These are phyloP conservation scores for Lycaon pictus DNA, from an alignment of 2,113 vertebrate genomes.

Conservation along the genomic window DNA sequence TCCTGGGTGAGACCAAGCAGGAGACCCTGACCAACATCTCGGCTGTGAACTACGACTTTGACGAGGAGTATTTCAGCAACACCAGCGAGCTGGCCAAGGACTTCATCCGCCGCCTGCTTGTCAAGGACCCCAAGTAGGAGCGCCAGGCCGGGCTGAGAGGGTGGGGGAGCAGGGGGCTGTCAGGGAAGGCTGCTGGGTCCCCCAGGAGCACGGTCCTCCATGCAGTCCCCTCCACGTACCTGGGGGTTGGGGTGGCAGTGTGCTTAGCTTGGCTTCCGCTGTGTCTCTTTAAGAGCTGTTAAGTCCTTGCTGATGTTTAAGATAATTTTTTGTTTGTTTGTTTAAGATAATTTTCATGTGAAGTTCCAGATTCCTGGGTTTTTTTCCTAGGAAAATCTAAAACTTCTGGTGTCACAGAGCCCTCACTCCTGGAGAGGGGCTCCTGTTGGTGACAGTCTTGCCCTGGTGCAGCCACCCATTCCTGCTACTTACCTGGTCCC, in stretches of 20 bases:
- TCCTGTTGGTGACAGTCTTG: fast-evolving
- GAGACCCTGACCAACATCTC: conserved; percentile 99
- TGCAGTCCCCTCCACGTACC: fast-evolving
- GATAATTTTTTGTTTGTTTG: background rate
- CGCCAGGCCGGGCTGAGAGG: fast-evolving
- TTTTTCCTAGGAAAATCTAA: background rate
- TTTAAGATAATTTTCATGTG: background rate
- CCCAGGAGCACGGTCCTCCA: background rate
- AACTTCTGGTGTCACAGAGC: background rate
- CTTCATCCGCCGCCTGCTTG: conserved; percentile 96
- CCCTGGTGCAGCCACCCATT: background rate
- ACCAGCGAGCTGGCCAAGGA: conserved; percentile 99
- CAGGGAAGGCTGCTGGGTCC: background rate
- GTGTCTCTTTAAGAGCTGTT: background rate
- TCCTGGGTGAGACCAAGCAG: conserved; percentile 98
- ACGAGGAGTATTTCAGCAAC: conserved; percentile 98
- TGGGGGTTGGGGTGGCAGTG: fast-evolving
- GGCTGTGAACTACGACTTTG: conserved; percentile 97
- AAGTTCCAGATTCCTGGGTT: background rate
- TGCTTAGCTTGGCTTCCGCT: background rate
- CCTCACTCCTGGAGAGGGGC: fast-evolving
- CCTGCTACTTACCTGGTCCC: fast-evolving
- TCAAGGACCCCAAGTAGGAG: conserved; percentile 97
- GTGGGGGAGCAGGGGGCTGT: background rate
- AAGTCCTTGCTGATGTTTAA: background rate